Percentiles rank a stretch among this genome's conserved stretches.
Conservation (phyloP, 2,888 invertebrate genomes). For the Saturnia pavonia region DNA sequence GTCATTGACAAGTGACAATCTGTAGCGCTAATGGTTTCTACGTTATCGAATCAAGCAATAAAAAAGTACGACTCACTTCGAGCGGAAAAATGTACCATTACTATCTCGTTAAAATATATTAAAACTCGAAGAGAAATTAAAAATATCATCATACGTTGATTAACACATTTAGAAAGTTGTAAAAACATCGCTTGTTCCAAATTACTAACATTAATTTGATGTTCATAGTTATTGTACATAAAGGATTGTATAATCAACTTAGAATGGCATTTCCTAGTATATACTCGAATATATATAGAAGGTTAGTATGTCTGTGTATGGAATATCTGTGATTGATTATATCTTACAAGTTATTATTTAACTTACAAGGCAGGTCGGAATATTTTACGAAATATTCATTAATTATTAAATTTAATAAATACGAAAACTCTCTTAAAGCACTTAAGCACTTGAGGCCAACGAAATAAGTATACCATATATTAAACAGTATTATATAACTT, state of each 20-base stretch:
- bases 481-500: no score
- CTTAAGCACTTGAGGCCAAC: no score
- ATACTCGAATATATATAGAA: not conserved
- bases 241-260: constrained; percentile 3
- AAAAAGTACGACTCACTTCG: not conserved
- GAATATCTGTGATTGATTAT: not conserved
- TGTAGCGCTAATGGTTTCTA: not conserved
- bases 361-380: not conserved
- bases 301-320: not conserved
- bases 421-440: no score
- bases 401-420: no score
- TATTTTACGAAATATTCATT: not conserved
- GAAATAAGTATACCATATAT: no score
- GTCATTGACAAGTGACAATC: not conserved
- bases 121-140: not conserved
- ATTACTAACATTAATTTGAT: constrained; percentile 7
- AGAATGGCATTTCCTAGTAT: not conserved
- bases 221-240: not conserved
- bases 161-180: constrained; percentile 4
- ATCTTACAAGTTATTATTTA: no score
- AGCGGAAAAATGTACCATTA: not conserved
- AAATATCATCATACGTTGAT: not conserved
- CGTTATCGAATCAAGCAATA: constrained; percentile 1
- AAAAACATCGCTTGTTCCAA: constrained; percentile 7
- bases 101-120: not conserved